phyloP scores from a whole-genome alignment of 2,888 invertebrate species.

The Diarsia mendica region DNA sequence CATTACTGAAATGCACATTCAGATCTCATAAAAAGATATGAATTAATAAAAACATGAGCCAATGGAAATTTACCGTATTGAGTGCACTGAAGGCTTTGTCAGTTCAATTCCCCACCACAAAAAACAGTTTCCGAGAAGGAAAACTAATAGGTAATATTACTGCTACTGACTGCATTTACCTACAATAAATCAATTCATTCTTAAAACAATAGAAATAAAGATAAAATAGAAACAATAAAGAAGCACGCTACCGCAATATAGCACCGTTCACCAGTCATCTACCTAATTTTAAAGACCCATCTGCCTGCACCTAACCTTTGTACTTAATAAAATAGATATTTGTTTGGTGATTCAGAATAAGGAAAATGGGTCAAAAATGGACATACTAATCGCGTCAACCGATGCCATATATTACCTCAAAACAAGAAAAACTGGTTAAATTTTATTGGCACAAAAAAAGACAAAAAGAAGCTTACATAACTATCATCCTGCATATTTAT shows the following conservation, averaged over 20 bases:
- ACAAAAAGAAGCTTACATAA: conserved; percentile 1
- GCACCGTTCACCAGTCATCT: too few relatives aligned
- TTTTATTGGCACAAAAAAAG: background rate
- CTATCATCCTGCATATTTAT: conserved; percentile 6
- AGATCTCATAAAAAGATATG: conserved; percentile 12
- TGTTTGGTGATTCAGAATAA: too few relatives aligned
- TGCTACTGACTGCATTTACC: background rate
- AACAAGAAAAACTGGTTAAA: too few relatives aligned
- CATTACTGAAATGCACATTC: conserved; percentile 16
- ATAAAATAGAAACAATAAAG: too few relatives aligned
- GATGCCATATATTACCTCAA: too few relatives aligned
- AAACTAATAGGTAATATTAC: background rate
- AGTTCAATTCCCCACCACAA: background rate
- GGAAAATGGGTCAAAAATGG: too few relatives aligned
- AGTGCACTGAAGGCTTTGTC: background rate
- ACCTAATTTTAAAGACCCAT: background rate
- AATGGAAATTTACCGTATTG: background rate
- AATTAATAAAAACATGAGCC: conserved; percentile 14
- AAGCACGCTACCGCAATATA: conserved; percentile 1
- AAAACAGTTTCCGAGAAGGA: background rate
- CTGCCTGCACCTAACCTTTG: background rate
- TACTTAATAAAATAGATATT: too few relatives aligned
- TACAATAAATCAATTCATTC: background rate
- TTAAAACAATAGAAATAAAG: background rate
- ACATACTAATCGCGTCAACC: too few relatives aligned